Percentiles rank a stretch among this genome's conserved stretches.
phyloP scores from a whole-genome alignment of 2,888 invertebrate genomes.

The Plebejus melissa region DNA sequence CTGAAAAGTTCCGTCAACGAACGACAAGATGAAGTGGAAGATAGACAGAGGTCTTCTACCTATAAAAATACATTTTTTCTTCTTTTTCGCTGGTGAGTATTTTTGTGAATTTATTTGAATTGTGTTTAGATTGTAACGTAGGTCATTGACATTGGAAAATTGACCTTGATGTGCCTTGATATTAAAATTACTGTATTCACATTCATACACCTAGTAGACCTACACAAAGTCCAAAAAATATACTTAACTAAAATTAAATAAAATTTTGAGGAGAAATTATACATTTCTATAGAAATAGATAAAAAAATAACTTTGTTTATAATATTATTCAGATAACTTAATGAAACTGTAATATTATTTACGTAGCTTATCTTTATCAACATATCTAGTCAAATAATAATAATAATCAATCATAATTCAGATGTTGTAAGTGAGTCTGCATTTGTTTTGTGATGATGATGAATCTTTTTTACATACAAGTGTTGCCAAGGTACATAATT shows the following conservation, averaged over 20 bases:
- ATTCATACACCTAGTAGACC: too few species aligned
- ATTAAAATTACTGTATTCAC: background rate
- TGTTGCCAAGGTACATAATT: constrained; percentile 1
- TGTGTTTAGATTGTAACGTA: background rate
- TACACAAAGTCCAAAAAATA: too few species aligned
- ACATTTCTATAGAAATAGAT: too few species aligned
- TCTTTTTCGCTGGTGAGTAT: constrained; percentile 90
- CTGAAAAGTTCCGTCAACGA: background rate
- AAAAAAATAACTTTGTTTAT: too few species aligned
- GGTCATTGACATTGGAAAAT: constrained; percentile 3
- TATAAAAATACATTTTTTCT: constrained; percentile 92
- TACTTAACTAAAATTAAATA: too few species aligned
- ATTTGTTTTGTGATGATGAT: background rate
- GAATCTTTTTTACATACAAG: background rate
- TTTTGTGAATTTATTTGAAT: background rate
- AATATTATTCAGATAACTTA: too few species aligned
- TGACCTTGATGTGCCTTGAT: background rate
- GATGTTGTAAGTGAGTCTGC: background rate
- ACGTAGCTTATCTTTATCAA: too few species aligned
- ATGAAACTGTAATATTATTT: too few species aligned
- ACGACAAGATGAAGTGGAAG: constrained; percentile 71
- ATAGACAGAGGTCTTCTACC: constrained; percentile 86
- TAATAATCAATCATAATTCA: too few species aligned
- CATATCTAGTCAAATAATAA: too few species aligned
- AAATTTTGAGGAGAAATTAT: too few species aligned